phyloP scores from a whole-genome alignment of 2,888 invertebrate genomes.

The Agapostemon virescens region DNA sequence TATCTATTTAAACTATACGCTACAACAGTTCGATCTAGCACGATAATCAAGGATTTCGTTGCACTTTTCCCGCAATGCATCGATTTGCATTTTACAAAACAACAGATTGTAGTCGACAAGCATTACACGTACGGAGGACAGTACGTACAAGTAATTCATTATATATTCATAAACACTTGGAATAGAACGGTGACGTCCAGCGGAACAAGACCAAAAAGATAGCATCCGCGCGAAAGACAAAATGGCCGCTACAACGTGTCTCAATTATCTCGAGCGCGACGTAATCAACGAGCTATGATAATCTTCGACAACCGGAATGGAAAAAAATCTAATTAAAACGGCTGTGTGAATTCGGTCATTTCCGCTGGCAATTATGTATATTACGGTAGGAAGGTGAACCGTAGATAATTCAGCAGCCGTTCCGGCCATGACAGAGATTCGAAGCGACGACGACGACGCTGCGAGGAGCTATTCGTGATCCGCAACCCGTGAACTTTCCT shows the following conservation, averaged over 20 bases:
- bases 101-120: background rate
- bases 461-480: constrained; percentile 43
- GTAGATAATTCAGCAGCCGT: constrained; percentile 16
- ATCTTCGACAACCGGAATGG: background rate
- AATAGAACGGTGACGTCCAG: background rate
- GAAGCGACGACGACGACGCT: constrained; percentile 8
- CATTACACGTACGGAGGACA: background rate
- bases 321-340: constrained; percentile 25
- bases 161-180: too few species aligned
- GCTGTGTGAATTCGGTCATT: constrained; percentile 32
- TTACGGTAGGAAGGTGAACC: background rate
- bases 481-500: constrained; percentile 53
- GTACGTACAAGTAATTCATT: background rate
- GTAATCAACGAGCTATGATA: background rate
- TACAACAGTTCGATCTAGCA: background rate
- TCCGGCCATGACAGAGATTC: background rate
- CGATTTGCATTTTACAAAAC: background rate
- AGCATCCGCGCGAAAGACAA: background rate
- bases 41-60: background rate
- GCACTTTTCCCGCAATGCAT: background rate
- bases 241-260: too few species aligned
- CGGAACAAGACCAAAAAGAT: background rate
- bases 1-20: background rate
- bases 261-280: background rate
- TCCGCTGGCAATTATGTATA: constrained; percentile 21